A percentile compares a stretch with the other conserved stretches of the same genome.
phyloP scores from a whole-genome alignment of 2,888 invertebrate species.

The Drosophila affinis region DNA sequence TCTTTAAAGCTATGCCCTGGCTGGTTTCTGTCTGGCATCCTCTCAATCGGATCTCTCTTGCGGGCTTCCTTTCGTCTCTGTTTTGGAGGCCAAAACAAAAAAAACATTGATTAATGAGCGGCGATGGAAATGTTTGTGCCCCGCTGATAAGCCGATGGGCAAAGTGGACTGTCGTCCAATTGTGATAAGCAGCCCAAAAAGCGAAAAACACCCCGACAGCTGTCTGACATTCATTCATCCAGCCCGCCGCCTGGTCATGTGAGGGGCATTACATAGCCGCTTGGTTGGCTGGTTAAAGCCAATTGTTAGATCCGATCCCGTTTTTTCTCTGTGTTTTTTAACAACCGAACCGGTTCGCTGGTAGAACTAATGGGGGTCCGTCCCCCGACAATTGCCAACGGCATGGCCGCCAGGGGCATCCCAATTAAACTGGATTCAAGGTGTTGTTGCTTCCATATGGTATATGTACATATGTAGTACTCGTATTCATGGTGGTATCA shows the following conservation, averaged over 20 bases:
- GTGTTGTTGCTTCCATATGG: slow-evolving; percentile 5
- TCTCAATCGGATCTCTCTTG: neutral
- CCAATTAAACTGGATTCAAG: slow-evolving; percentile 44
- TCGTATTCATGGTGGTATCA: neutral
- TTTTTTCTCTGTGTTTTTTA: slow-evolving; percentile 7
- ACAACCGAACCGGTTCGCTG: slow-evolving; percentile 48
- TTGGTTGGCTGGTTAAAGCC: slow-evolving; percentile 5
- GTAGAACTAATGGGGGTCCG: slow-evolving; percentile 46
- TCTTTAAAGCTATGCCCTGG: neutral
- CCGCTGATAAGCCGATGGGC: slow-evolving; percentile 43
- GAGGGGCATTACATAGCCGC: slow-evolving; percentile 2
- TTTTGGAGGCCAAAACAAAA: slow-evolving; percentile 14
- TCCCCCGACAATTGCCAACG: slow-evolving; percentile 11
- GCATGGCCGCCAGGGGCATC: slow-evolving; percentile 37
- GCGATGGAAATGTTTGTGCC: slow-evolving; percentile 29
- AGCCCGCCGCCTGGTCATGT: slow-evolving; percentile 30
- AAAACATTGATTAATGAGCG: slow-evolving; percentile 39
- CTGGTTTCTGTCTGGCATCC: neutral
- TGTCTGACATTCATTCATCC: slow-evolving; percentile 10
- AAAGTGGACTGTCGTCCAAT: slow-evolving; percentile 23
- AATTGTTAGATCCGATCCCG: slow-evolving; percentile 16
- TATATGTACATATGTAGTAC: neutral
- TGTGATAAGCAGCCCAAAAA: slow-evolving; percentile 30
- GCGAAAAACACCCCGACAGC: neutral
- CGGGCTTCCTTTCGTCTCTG: neutral